Evolutionary conservation across 2,113 vertebrate species (phyloP), one percentile per base, ranked within the genome.

Genomic region (Thomomys bottae): DNA sequence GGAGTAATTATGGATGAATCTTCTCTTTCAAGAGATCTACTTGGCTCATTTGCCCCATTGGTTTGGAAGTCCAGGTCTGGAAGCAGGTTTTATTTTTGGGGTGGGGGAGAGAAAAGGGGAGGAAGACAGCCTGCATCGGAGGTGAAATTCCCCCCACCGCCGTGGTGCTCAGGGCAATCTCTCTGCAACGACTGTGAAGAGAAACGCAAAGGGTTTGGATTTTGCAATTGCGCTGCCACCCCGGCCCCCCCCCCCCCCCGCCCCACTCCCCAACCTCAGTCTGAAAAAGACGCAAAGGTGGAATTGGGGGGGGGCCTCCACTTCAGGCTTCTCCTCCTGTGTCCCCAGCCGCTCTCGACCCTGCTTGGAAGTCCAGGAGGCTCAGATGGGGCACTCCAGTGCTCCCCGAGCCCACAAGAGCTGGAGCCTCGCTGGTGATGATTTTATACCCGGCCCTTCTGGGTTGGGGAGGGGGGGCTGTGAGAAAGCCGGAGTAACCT

Each of bases 371-470:
- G 96, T 96, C 96, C 87, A 80, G 94, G 96, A 90, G 93, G 92
- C 54, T 30, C 93, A 97, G 95, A 94, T 96, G 97, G 97, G 96
- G 94, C 96, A 94, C 90, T 92, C 1, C n/a, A 6, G 23, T 4
- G 49, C 93, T 84, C 94, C 97, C 97, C 93, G 96, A 87, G 94
- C 96, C 97, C 92, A 97, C 91, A 94, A 95, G 95, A 36, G n/a
- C 11, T 8, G 73, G 21, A 17, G 21, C 66, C 8, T 26, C 40
- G 2, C 26, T 30, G 26, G 64, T 54, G 36, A 68, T 5, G 68
- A 26, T 6, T 23, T 61, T 26, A 21, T 23, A 4, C n/a, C 11
- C 77, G 17, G 8, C 63, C 34, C n/a, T 1, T 5, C 14, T 0
- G 3, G 34, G 63, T 54, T 54, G 49, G 11, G 49, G 49, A 54